Base-by-base conservation (phyloP, 2,797 vertebrate species). In the Sorex maritimensis region DNA sequence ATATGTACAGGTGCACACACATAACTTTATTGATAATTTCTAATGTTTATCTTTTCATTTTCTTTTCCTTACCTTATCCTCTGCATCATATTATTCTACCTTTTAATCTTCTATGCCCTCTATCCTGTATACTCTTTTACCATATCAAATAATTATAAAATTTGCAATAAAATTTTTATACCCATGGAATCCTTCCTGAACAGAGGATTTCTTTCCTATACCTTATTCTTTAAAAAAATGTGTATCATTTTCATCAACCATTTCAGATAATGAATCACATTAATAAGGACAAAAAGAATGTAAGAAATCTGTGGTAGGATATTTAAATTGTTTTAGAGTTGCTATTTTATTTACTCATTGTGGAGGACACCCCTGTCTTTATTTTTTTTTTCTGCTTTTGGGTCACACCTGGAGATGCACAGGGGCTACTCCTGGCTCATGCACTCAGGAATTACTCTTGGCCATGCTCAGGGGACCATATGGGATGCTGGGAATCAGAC, bases 261-360 rank as follows among this genome's bases (percentile, higher is more conserved):
- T 71, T 80, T 69, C 5, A 84, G 34, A 28, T 79, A 84, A 74
- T 75, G 21, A 81, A 41, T 92, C 63, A 84, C 65, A 81, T 67
- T 24, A 44, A 58, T 19, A 23, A 17, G 41, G 41, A 44, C 41
- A 61, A 61, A 61, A 61, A 61, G 15, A 21, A 3, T 61, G 21
- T 19, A 21, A 19, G 58, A 61, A 61, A 19, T 21, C 21, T 4
- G 17, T 19, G 58, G 58, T 61, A 61, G 21, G 58, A 61, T 61
- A 61, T 61, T 61, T 61, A 23, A 61, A 61, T 17, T 6, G 58
- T 61, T 21, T 61, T 61, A 61, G 49, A 61, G 19, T 19, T 19
- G 17, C 19, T n/a, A 24, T 58, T 68, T 2, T 24, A 2, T 55
- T 65, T 65, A 46, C 72, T 86, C 34, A 46, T 81, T 91, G 46